Evolutionary conservation across 2,888 invertebrate genomes (phyloP).

Genomic region (Diarsia dahlii): DNA sequence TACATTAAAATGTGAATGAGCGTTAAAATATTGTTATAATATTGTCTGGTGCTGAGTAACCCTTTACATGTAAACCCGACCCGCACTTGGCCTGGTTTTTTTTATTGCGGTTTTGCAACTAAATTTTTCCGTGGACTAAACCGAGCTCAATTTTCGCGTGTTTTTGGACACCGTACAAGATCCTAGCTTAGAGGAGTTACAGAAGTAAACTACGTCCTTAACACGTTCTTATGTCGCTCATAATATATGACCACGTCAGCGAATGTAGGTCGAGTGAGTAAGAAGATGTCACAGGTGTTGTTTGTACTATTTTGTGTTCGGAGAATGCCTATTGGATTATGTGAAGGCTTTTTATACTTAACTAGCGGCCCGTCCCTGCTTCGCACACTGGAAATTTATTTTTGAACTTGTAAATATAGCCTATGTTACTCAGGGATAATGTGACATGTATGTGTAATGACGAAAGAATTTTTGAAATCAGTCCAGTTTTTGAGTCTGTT

Average conservation of each 20-base stretch:
- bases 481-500: too few species aligned
- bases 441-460: too few species aligned
- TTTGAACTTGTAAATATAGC: too few species aligned
- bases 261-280: constrained; percentile 15
- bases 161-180: constrained; percentile 18
- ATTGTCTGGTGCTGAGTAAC: background rate
- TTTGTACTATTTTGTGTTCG: constrained; percentile 14
- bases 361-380: background rate
- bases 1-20: background rate
- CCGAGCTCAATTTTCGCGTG: constrained; percentile 11
- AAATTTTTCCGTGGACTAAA: background rate
- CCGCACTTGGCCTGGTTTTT: background rate
- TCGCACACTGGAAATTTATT: too few species aligned
- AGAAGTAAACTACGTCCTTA: constrained; percentile 28
- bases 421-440: too few species aligned
- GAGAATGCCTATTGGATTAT: constrained; percentile 11
- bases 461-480: too few species aligned
- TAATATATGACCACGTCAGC: constrained; percentile 11
- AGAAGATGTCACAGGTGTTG: constrained; percentile 12
- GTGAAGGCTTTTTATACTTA: background rate
- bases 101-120: background rate
- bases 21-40: background rate
- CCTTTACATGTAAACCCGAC: background rate
- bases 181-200: constrained; percentile 26
- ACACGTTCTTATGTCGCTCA: constrained; percentile 37